Base-by-base conservation (phyloP, 2,888 invertebrate genomes). In the Hofmannophila pseudospretella region DNA sequence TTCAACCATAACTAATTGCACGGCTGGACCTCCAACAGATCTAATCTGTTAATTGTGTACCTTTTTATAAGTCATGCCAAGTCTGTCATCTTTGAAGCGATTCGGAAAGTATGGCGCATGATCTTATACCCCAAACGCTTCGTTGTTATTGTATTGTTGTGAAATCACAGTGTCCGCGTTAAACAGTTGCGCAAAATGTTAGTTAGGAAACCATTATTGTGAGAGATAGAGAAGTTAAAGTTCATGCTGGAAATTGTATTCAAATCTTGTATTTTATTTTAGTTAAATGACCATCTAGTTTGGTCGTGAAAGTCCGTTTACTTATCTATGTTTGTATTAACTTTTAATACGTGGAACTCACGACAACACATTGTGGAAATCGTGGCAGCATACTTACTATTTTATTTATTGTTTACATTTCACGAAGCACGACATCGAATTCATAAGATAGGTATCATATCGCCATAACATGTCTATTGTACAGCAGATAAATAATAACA, bases 81-180 rank as follows among this genome's bases (percentile, higher is more conserved):
- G n/a, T 32, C 3, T 10, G 4, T 16, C 19, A 9, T 30, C 30
- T 14, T 30, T 5, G 30, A 32, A 32, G 9, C 19, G n/a, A 13
- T 8, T 9, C 25, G 2, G 12, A 23, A 33, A 13, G 3, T 33
- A 13, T 13, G 25, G 1, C 14, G 22, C 33, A n/a, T 13, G 32
- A 22, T 22, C 22, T 32, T 32, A 20, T 8, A 2, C 10, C 22
- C 4, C 20, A 7, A n/a, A 23, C 23, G 16, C n/a, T 33, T 23
- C 26, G 19, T 33, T 34, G 19, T 33, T 33, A 33, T 33, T 33
- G 31, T 22, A 26, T 23, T 33, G 23, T 32, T 34, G 19, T 25
- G 32, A 27, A 27, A 34, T 30, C 25, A 16, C 30, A 32, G 34
- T 29, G 25, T 33, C 30, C 25, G 28, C 10, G 10, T 20, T 33